Percentiles rank a stretch among this genome's conserved stretches.
Conservation (phyloP, 1,140 invertebrate species). For the Archegozetes longisetosus region DNA sequence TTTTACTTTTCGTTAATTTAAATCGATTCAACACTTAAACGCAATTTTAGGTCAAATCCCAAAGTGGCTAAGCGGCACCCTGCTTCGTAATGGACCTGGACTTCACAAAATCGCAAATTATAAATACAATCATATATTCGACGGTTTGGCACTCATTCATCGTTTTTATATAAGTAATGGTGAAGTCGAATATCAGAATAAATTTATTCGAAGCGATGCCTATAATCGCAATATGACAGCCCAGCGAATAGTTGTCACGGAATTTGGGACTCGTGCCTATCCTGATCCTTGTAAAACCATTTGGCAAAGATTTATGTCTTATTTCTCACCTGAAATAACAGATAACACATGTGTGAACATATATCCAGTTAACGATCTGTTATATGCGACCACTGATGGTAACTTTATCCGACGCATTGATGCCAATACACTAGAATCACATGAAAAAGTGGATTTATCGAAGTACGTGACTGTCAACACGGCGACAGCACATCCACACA, state of each 20-base stretch:
- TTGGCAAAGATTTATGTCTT: conserved; percentile 27
- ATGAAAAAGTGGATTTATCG: conserved; percentile 41
- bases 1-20: too few relatives aligned
- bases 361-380: conserved; percentile 26
- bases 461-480: conserved; percentile 55
- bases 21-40: too few relatives aligned
- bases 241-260: conserved; percentile 49
- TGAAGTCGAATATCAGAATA: conserved; percentile 28
- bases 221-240: conserved; percentile 29
- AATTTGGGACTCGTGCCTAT: conserved; percentile 57
- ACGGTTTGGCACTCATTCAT: conserved; percentile 34
- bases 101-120: conserved; percentile 29
- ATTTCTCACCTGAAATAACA: conserved; percentile 37
- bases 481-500: conserved; percentile 61
- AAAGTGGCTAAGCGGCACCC: conserved; percentile 29
- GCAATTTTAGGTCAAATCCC: conserved; percentile 32
- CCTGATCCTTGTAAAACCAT: conserved; percentile 34
- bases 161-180: conserved; percentile 28
- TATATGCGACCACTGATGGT: conserved; percentile 34
- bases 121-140: conserved; percentile 33
- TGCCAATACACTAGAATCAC: conserved; percentile 26
- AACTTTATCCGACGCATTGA: conserved; percentile 28
- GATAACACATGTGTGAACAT: conserved; percentile 31
- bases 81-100: conserved; percentile 33
- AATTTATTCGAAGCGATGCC: conserved; percentile 29